Base-by-base conservation (phyloP, 1,140 invertebrate species). In the Dendrolimus kikuchii region DNA sequence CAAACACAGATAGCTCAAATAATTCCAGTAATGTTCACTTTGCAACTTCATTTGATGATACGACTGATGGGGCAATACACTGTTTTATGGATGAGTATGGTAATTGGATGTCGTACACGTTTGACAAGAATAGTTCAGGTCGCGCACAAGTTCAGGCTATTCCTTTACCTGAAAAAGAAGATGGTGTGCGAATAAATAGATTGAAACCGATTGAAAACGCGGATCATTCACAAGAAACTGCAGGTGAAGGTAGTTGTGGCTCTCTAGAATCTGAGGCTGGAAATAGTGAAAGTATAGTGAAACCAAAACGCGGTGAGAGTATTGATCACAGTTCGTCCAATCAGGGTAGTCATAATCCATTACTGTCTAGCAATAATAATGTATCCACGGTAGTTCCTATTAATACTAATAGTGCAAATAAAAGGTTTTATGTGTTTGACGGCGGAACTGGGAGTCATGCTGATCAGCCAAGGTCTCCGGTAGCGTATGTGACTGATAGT, bases 41-140 rank as follows among this genome's bases (percentile, higher is more conserved):
- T 38, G 95, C 95, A 0, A 92, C 91, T 7, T 94, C 93, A 51
- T 95, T 96, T 73, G 94, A 96, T 57, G 96, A 98, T 64, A 96
- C 95, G 0, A 92, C 91, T 5, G 93, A 96, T 67, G 96, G 95
- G 42, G 94, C 95, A 5, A 92, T 97, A 45, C 96, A 98, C 80
- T 95, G 92, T 73, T 96, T 96, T 78, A 88, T 90, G 59, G 92
- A 93, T 59, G 92, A 93, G 64, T 90, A 90, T 53, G 92, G 91
- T 0, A 90, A 92, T 41, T 92, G 90, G 90, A 87, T 95, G 90
- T 94, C 94, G 0, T 98, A 98, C 64, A 95, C 94, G 0, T 96
- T 97, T 77, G 93, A 96, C 66, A 95, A 96, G 63, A 93, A 82
- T 43, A 74, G 71, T 55, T 75, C 71, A 38, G 75, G 77, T 0